Percentiles rank a stretch among this genome's conserved stretches.
phyloP scores from a whole-genome alignment of 92 coral and sea anemone species.

The Porites evermanni region DNA sequence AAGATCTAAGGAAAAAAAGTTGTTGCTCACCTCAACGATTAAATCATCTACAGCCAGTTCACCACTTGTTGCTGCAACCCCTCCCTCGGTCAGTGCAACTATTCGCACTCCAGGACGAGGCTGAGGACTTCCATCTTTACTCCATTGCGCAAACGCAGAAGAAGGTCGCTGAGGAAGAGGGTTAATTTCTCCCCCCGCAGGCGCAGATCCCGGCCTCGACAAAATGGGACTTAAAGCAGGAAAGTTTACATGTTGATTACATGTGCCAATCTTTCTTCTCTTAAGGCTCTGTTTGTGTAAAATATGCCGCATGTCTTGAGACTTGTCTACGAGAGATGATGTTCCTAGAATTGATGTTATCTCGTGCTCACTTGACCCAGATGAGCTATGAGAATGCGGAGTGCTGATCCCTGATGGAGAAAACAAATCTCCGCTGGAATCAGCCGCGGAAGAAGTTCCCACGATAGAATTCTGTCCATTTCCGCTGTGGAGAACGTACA shows the following conservation, averaged over 20 bases:
- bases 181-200: constrained; percentile 20
- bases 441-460: constrained; percentile 8
- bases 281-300: constrained; percentile 45
- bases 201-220: constrained; percentile 51
- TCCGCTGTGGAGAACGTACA: constrained; percentile 78
- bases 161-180: constrained; percentile 62
- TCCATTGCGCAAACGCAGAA: constrained; percentile 77
- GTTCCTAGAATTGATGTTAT: constrained; percentile 26
- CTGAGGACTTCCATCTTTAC: constrained; percentile 61
- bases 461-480: constrained; percentile 77
- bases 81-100: constrained; percentile 79
- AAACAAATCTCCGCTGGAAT: constrained; percentile 12
- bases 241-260: neutral
- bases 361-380: constrained; percentile 55
- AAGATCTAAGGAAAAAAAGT: neutral
- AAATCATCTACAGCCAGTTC: constrained; percentile 69
- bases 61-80: constrained; percentile 68
- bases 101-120: constrained; percentile 85
- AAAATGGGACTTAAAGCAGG: constrained; percentile 42
- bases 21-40: constrained; percentile 76
- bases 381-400: constrained; percentile 30
- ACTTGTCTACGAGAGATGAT: neutral
- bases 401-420: constrained; percentile 17
- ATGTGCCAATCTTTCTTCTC: constrained; percentile 15
- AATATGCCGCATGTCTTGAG: constrained; percentile 36